phyloP scores from a whole-genome alignment of 2,113 vertebrate genomes.

The Gila orcuttii region DNA sequence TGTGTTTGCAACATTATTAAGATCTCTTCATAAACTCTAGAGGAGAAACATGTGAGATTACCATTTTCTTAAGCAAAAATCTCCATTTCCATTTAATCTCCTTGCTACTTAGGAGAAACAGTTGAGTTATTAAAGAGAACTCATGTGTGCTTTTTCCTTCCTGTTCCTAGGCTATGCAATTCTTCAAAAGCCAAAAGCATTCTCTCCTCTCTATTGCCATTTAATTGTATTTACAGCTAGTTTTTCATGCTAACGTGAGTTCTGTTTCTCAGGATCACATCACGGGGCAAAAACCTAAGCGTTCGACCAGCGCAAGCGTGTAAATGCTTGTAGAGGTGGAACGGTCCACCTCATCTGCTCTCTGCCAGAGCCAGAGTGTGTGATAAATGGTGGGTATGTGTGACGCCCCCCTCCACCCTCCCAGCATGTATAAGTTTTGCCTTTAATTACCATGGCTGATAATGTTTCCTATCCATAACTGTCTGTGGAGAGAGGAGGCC shows the following conservation, averaged over 20 bases:
- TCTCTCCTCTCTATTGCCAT: background rate
- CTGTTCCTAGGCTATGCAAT: background rate
- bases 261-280: constrained; percentile 22
- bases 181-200: constrained; percentile 13
- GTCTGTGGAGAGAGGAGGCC: constrained; percentile 84
- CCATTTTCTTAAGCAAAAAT: background rate
- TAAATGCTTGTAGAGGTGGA: constrained; percentile 35
- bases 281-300: constrained; percentile 25
- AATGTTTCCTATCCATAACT: constrained; percentile 94
- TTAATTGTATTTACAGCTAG: constrained; percentile 18
- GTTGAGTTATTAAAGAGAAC: constrained; percentile 4
- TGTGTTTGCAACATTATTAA: background rate
- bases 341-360: constrained; percentile 79
- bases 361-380: constrained; percentile 70
- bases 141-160: background rate
- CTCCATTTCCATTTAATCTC: background rate
- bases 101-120: background rate
- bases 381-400: constrained; percentile 86
- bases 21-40: background rate
- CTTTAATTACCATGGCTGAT: constrained; percentile 88
- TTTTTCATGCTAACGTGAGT: constrained; percentile 34
- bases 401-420: constrained; percentile 74
- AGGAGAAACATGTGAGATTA: background rate
- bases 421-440: constrained; percentile 88
- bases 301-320: constrained; percentile 31